Conservation (phyloP, 30 jellyfish, hydroid and myxozoan species). For the Calvadosia cruxmelitensis region DNA sequence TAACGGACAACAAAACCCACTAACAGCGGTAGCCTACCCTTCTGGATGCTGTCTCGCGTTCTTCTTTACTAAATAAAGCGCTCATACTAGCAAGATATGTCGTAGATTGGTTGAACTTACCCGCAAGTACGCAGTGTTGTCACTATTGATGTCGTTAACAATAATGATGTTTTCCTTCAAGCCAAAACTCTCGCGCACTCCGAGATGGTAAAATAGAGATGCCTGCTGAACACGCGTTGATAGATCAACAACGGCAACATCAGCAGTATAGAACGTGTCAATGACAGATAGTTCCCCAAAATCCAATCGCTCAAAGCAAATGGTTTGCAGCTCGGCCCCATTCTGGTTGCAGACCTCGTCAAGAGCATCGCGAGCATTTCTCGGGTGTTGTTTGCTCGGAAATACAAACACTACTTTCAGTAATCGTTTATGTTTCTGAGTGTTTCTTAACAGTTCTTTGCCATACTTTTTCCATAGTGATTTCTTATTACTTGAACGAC, state of each 20-base stretch:
- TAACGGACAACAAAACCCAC: too few species aligned
- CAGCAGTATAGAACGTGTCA: slow-evolving; percentile 83
- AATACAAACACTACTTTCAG: slow-evolving; percentile 65
- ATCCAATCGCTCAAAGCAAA: slow-evolving; percentile 67
- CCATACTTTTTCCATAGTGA: not conserved
- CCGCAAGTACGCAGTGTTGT: slow-evolving; percentile 65
- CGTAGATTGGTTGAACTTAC: slow-evolving; percentile 10
- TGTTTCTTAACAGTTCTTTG: not conserved
- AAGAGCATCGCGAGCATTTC: slow-evolving; percentile 35
- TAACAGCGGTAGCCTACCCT: too few species aligned
- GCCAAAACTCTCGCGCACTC: slow-evolving; percentile 96
- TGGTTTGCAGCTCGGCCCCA: slow-evolving; percentile 42
- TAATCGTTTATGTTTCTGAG: slow-evolving; percentile 18
- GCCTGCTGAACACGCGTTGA: slow-evolving; percentile 53
- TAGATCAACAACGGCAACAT: slow-evolving; percentile 79
- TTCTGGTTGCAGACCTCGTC: slow-evolving; percentile 50
- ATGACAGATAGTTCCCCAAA: slow-evolving; percentile 75
- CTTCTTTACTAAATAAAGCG: too few species aligned
- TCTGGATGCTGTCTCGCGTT: too few species aligned
- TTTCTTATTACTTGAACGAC: not conserved
- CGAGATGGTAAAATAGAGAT: slow-evolving; percentile 84
- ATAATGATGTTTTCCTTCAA: slow-evolving; percentile 81
- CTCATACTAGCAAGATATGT: too few species aligned
- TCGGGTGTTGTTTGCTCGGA: slow-evolving; percentile 51
- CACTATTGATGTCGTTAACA: slow-evolving; percentile 40